Evolutionary conservation across 2,113 vertebrate genomes (phyloP).

Genomic region (Helogale parvula): DNA sequence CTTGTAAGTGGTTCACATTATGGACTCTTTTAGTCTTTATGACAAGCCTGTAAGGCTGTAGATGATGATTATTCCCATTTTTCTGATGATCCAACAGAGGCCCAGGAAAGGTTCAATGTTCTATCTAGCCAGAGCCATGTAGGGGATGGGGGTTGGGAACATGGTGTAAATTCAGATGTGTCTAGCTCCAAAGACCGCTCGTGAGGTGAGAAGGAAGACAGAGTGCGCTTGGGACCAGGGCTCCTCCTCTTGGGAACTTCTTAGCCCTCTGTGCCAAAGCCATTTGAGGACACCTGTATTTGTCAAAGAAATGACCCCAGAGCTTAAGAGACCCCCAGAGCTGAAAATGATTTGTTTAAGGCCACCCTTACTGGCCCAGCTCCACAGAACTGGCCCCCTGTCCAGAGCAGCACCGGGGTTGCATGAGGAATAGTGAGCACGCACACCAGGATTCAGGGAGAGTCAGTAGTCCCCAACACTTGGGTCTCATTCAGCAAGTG

Average conservation of each 20-base stretch:
- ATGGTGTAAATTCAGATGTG: background rate
- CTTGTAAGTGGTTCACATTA: background rate
- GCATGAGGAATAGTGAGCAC: fast-evolving
- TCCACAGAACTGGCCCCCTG: background rate
- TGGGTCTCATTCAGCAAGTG: background rate
- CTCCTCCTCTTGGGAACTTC: too few species aligned
- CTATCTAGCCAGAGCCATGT: background rate
- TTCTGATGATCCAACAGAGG: background rate
- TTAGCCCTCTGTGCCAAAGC: background rate
- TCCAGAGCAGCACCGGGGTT: background rate
- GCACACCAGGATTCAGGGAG: background rate
- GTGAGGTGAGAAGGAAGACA: background rate
- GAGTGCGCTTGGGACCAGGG: background rate
- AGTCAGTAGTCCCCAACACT: background rate
- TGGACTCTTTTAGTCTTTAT: background rate
- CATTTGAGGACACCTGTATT: background rate
- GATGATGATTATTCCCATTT: background rate
- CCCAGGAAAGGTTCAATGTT: background rate
- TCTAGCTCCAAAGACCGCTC: background rate
- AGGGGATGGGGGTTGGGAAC: background rate
- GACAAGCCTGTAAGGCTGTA: background rate
- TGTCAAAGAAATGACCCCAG: background rate
- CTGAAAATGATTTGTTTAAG: background rate
- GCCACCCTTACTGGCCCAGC: too few species aligned
- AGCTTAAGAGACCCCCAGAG: background rate